Base-by-base conservation (phyloP, 30 jellyfish, hydroid and myxozoan genomes). In the Aurelia aurita complex sp. Pacific region DNA sequence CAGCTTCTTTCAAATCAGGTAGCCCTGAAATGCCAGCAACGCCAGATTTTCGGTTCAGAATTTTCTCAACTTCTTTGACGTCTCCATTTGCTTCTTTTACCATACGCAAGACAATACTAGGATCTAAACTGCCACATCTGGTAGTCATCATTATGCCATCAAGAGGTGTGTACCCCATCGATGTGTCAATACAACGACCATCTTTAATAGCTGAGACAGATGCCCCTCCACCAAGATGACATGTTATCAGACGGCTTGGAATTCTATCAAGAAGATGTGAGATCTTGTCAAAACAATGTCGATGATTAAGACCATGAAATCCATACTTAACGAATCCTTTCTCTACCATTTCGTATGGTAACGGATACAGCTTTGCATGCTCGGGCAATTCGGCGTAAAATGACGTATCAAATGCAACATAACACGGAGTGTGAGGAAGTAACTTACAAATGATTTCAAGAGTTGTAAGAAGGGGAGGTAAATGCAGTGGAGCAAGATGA, bases 151-250 rank as follows among this genome's bases (percentile, higher is more conserved):
- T 81, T 1, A 91, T 67, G 16, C 97, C 97, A 38, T 91, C 97
- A 5, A 91, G 87, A 16, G 97, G 96, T 11, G 97, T 91, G 23
- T 83, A 70, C 13, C 97, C 97, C 97, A 91, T 91, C 14, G 96
- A 71, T 9, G 96, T 85, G 61, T 91, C 97, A 33, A 91, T 74
- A n/a, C 93, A 77, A 6, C 19, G 68, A 1, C 97, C 96, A 13
- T 91, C 84, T 67, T 77, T 73, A 54, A 91, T 85, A 2, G 96
- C 92, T 1, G 90, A 74, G 2, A 91, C 90, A 11, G 96, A 83
- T 23, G 96, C 80, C 16, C 97, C 97, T 17, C 93, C 96, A n/a
- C 97, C 97, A 5, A 91, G 79, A 87, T 91, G 97, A 66, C 96
- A 85, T 4, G 96, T 78, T 5, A 91, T 74, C 74, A 85, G 42